Evolutionary conservation across 2,797 vertebrate species (phyloP).

Genomic region (Cyclopterus lumpus): DNA sequence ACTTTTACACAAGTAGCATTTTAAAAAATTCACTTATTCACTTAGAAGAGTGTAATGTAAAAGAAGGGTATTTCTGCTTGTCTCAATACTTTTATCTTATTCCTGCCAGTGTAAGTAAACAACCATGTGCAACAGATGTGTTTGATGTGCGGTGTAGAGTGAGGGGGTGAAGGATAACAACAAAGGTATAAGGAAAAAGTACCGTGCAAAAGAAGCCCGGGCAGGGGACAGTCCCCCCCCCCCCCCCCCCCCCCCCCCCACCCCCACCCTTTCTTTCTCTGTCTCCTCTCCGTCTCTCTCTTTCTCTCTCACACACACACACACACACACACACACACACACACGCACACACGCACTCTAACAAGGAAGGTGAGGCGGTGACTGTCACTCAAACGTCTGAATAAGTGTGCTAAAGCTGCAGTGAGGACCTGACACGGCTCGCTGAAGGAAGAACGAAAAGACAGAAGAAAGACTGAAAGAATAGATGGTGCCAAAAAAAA

Average conservation of each 20-base stretch:
- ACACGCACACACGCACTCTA: constrained; percentile 17
- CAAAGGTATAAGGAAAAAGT: constrained; percentile 75
- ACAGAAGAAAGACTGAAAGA: constrained; percentile 33
- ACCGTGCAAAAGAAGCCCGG: constrained; percentile 60
- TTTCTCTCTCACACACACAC: constrained; percentile 10
- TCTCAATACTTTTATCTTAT: not conserved
- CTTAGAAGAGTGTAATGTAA: not conserved
- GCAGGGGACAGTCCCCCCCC: constrained; percentile 71
- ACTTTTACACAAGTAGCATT: not conserved
- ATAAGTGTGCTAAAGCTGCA: constrained; percentile 60
- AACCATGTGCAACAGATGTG: too few relatives aligned
- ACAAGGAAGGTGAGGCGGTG: constrained; percentile 71
- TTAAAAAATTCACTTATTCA: not conserved
- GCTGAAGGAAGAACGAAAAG: constrained; percentile 48
- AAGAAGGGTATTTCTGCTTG: not conserved
- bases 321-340: constrained; percentile 7
- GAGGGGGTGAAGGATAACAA: constrained; percentile 72
- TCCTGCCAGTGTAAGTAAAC: not conserved
- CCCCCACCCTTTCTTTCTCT: constrained; percentile 13
- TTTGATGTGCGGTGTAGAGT: constrained; percentile 39
- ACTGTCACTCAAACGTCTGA: constrained; percentile 71
- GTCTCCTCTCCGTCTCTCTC: constrained; percentile 4
- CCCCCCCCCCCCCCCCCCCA: too few relatives aligned
- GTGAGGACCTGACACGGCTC: constrained; percentile 44
- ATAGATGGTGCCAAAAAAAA: constrained; percentile 34